Conservation (phyloP, 1,140 invertebrate species). For the Harpegnathos saltator region DNA sequence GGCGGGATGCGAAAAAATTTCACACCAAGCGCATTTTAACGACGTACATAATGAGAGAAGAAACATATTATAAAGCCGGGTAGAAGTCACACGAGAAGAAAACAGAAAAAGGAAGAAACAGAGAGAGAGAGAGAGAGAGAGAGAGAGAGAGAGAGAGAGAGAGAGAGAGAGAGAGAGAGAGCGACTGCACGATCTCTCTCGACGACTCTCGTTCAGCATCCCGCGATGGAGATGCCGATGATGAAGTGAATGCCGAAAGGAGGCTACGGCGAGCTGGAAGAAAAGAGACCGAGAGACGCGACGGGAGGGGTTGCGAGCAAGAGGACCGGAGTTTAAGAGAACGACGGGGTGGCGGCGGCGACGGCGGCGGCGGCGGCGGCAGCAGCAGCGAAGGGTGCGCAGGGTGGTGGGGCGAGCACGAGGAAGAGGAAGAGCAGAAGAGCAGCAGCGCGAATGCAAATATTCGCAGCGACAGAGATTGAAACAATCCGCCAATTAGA, state of each 20-base stretch:
- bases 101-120: constrained; percentile 14
- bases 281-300: constrained; percentile 27
- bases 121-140: neutral
- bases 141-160: neutral
- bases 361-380: neutral
- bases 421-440: constrained; percentile 39
- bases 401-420: constrained; percentile 33
- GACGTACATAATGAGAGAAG: neutral
- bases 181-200: neutral
- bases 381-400: neutral
- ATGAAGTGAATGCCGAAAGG: constrained; percentile 54
- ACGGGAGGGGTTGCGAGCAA: neutral
- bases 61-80: constrained; percentile 11
- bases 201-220: neutral
- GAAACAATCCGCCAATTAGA: constrained; percentile 86
- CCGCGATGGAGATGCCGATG: constrained; percentile 33
- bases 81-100: constrained; percentile 5
- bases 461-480: constrained; percentile 82
- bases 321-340: constrained; percentile 24
- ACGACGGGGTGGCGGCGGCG: neutral
- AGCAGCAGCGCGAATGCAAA: constrained; percentile 79
- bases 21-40: too few relatives aligned
- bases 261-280: constrained; percentile 43
- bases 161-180: neutral
- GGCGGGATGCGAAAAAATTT: too few relatives aligned